Percentiles rank a stretch among this genome's conserved stretches.
Conservation (phyloP, 2,888 invertebrate genomes). For the Nomada hirtipes region DNA sequence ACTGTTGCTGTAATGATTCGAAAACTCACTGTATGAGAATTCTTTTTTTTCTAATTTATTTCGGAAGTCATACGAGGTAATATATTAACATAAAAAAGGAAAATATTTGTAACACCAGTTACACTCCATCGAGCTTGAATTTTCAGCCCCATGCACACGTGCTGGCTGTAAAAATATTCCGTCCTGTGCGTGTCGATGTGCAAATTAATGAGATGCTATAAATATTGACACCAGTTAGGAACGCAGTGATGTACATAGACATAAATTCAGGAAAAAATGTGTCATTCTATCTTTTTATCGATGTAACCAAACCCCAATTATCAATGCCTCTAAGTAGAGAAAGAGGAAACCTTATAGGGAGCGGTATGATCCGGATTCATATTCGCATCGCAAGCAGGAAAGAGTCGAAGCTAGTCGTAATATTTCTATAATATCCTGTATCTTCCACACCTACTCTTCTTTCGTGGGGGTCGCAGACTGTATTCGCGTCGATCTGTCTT, state of each 20-base stretch:
- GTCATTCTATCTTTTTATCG: conserved; percentile 77
- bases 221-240: conserved; percentile 78
- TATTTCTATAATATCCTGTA: conserved; percentile 55
- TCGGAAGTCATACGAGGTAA: too few species aligned
- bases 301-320: conserved; percentile 83
- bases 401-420: conserved; percentile 42
- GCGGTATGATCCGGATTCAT: conserved; percentile 57
- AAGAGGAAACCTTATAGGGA: conserved; percentile 76
- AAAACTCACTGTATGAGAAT: too few species aligned
- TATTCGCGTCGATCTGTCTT: neutral
- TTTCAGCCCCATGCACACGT: neutral
- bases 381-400: conserved; percentile 51
- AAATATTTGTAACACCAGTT: too few species aligned
- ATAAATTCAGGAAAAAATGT: conserved; percentile 67
- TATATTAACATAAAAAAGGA: too few species aligned
- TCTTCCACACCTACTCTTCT: conserved; percentile 8
- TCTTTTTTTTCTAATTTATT: too few species aligned
- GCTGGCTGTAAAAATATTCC: conserved; percentile 11
- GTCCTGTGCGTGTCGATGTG: conserved; percentile 39
- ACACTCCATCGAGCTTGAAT: neutral
- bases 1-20: too few species aligned
- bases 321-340: conserved; percentile 78
- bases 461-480: neutral
- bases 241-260: conserved; percentile 69
- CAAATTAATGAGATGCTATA: conserved; percentile 76